Conservation (phyloP, 1,140 invertebrate genomes). For the Ostrea denselamellosa region DNA sequence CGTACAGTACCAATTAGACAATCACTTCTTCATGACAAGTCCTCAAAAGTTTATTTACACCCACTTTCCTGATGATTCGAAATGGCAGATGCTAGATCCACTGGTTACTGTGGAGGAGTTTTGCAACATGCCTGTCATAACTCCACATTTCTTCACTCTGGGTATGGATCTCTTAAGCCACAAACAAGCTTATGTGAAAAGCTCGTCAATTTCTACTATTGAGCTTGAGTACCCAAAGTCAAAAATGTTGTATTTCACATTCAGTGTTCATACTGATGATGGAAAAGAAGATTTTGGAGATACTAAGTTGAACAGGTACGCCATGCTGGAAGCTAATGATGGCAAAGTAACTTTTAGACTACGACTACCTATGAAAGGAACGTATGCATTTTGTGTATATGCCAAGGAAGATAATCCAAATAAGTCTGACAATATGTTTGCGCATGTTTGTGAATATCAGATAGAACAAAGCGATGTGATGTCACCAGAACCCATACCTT, state of each 20-base stretch:
- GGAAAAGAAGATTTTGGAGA: slow-evolving; percentile 74
- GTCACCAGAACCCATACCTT: slow-evolving; percentile 66
- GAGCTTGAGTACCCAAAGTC: slow-evolving; percentile 69
- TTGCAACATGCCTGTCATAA: slow-evolving; percentile 77
- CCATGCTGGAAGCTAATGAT: slow-evolving; percentile 74
- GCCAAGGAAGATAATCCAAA: slow-evolving; percentile 76
- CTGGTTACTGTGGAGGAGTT: slow-evolving; percentile 66
- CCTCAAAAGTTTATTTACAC: slow-evolving; percentile 80
- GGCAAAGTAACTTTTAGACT: slow-evolving; percentile 74
- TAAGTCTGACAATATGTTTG: slow-evolving; percentile 76
- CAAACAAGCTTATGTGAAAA: slow-evolving; percentile 72
- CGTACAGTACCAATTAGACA: slow-evolving; percentile 75
- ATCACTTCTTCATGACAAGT: slow-evolving; percentile 79
- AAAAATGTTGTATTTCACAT: slow-evolving; percentile 75
- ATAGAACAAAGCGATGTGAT: slow-evolving; percentile 69
- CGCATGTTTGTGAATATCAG: slow-evolving; percentile 78
- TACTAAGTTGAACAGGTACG: slow-evolving; percentile 75
- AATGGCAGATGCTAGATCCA: slow-evolving; percentile 68
- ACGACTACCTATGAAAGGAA: slow-evolving; percentile 74
- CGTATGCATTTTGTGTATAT: slow-evolving; percentile 77
- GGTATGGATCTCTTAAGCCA: slow-evolving; percentile 77
- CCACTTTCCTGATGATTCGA: slow-evolving; percentile 79
- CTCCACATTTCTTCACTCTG: slow-evolving; percentile 78
- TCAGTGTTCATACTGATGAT: slow-evolving; percentile 72
- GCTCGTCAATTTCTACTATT: slow-evolving; percentile 71